Conservation (phyloP, 2,797 vertebrate genomes). For the Schizothorax lantsangensis region DNA sequence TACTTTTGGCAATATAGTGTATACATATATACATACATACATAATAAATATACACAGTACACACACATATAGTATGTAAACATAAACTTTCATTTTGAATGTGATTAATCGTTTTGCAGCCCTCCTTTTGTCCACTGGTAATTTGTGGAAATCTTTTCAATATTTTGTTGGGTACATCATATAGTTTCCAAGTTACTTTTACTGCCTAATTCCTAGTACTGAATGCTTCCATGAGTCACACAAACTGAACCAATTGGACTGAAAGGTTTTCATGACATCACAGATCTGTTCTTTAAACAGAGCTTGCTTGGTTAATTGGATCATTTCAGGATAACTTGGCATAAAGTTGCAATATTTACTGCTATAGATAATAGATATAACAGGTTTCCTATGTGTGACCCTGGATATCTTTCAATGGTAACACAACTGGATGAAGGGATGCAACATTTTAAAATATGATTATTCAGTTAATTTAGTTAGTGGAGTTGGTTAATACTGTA, state of each 20-base stretch:
- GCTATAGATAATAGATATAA: neutral
- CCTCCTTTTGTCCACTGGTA: neutral
- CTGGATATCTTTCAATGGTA: neutral
- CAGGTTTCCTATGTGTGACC: neutral
- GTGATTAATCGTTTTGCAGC: too few species aligned
- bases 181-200: too few species aligned
- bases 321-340: neutral
- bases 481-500: neutral
- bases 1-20: too few species aligned
- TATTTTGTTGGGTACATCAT: too few species aligned
- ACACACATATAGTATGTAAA: too few species aligned
- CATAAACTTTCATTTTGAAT: too few species aligned
- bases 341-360: neutral
- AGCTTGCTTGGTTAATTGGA: neutral
- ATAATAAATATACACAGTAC: too few species aligned
- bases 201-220: too few species aligned
- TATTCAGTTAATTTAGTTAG: neutral
- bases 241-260: neutral
- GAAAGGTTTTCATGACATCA: neutral
- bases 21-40: too few species aligned
- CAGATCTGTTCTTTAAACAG: neutral
- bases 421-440: neutral
- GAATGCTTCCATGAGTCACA: neutral
- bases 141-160: neutral
- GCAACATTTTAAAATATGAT: neutral